These are phyloP conservation scores for mouse (Mus musculus) DNA, from an alignment of 2,113 vertebrate species.

Conservation along the genomic window DNA sequence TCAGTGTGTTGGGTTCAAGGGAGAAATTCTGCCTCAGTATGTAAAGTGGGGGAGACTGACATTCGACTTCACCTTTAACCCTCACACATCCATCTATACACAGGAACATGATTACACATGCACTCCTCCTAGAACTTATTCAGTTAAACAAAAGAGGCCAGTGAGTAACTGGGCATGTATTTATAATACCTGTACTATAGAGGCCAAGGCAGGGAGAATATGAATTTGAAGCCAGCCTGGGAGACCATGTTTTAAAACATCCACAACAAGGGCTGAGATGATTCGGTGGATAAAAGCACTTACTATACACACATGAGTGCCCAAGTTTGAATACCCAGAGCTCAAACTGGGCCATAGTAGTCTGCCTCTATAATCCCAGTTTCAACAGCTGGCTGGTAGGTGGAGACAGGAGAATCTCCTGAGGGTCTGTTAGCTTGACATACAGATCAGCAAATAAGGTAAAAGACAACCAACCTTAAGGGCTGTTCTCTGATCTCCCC, in stretches of 20 bases:
- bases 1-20: background rate
- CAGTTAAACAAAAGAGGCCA: background rate
- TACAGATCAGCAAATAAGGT: background rate
- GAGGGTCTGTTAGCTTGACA: background rate
- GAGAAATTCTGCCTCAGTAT: background rate
- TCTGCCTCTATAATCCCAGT: background rate
- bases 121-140: rapidly evolving
- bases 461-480: background rate
- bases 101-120: background rate
- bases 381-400: background rate
- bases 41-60: background rate
- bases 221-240: background rate
- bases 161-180: background rate
- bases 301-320: background rate
- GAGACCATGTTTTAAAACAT: background rate
- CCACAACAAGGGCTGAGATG: background rate
- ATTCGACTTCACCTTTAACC: background rate
- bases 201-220: background rate
- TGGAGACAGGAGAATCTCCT: background rate
- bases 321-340: background rate
- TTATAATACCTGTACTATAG: background rate
- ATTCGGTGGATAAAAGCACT: background rate
- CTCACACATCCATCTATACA: background rate
- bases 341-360: background rate
- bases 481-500: background rate